Base-by-base conservation (phyloP, 2,888 invertebrate species). In the Uloborus plumipes region DNA sequence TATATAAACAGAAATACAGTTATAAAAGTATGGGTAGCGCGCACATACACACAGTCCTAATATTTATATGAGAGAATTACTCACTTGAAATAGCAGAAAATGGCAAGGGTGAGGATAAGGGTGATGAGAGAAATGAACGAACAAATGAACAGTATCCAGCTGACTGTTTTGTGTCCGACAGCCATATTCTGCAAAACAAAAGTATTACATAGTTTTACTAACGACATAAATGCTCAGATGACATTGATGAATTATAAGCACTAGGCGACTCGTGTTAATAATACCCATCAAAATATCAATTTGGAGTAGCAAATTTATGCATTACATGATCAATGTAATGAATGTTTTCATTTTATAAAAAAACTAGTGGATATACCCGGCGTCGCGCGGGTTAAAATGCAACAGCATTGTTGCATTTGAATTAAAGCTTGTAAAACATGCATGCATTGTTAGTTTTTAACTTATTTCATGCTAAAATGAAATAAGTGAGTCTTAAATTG, bases 81-180 rank as follows among this genome's bases (percentile, higher is more conserved):
- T 88, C 87, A 90, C 90, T 88, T 89, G 88, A 90, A 90, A 85
- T 89, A 89, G 80, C 88, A 88, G 87, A 90, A 90, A 66, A 90
- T 89, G 86, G 89, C 89, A 51, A 90, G 87, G 0, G 90, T 88
- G 65, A 89, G 85, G 47, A 87, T 74, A 7, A 90, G 87, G 18
- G 89, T 87, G 55, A 89, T 84, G 26, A 90, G 86, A 0, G 90
- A 90, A 20, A 89, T 86, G 58, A 89, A 87, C 39, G 89, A 89
- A 50, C 89, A 88, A 53, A 88, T 88, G 86, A 90, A 90, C 72
- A 89, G 87, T 66, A 90, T 89, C 85, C 89, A 89, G 61, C 88
- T 87, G 62, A 89, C 87, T 3, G 88, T 87, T 39, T 88, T 77
- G 15, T 85, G 86, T 7, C 84, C 83, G 3, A 73, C 69, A 49